Conservation (phyloP, 2,888 invertebrate genomes). For the Macrosiphum euphorbiae region DNA sequence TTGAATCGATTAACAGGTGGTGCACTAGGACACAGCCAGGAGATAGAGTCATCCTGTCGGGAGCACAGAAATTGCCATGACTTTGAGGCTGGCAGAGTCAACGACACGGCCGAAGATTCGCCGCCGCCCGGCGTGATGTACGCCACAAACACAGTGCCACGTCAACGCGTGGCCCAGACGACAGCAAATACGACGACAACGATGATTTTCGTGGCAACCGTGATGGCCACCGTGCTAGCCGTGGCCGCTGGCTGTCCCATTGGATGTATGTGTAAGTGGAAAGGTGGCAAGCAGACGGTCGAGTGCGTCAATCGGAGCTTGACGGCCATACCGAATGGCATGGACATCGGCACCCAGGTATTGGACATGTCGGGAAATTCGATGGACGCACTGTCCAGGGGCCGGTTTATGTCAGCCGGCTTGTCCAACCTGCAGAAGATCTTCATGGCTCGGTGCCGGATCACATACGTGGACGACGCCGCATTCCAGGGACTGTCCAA, state of each 20-base stretch:
- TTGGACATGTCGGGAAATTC: slow-evolving; percentile 88
- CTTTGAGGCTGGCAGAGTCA: neutral
- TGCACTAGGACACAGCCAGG: neutral
- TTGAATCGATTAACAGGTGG: neutral
- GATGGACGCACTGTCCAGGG: slow-evolving; percentile 79
- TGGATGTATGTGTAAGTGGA: slow-evolving; percentile 66
- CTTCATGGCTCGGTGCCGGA: slow-evolving; percentile 82
- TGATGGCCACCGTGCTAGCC: slow-evolving; percentile 47
- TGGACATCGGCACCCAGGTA: slow-evolving; percentile 89
- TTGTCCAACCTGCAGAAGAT: slow-evolving; percentile 90
- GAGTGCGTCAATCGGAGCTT: slow-evolving; percentile 87
- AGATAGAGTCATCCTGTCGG: neutral
- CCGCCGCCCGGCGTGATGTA: neutral
- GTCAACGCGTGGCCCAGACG: neutral
- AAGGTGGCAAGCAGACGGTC: slow-evolving; percentile 79
- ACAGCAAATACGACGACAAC: too few relatives aligned
- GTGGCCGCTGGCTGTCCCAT: slow-evolving; percentile 60
- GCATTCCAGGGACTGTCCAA: slow-evolving; percentile 89
- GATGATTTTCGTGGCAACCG: neutral
- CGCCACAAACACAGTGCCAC: neutral
- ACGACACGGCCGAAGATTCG: neutral
- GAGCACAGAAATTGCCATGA: neutral
- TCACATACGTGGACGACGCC: slow-evolving; percentile 82
- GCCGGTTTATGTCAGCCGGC: slow-evolving; percentile 83
- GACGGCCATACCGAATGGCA: slow-evolving; percentile 81